Conservation (phyloP, 2,888 invertebrate species). For the Polylopha cassiicola region DNA sequence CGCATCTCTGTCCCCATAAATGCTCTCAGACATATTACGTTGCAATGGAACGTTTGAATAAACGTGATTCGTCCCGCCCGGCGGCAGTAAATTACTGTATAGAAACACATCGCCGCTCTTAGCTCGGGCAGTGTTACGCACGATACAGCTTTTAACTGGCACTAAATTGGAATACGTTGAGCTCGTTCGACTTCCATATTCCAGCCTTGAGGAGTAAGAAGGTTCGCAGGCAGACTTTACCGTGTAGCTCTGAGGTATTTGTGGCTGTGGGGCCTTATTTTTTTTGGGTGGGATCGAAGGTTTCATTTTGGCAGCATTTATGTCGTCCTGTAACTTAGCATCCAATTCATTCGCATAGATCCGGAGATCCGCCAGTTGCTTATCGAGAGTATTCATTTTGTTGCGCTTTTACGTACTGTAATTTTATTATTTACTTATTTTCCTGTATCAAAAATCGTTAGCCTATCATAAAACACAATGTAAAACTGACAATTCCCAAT, state of each 20-base stretch:
- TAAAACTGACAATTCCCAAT: slow-evolving; percentile 17
- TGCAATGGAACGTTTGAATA: slow-evolving; percentile 69
- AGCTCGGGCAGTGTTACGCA: slow-evolving; percentile 57
- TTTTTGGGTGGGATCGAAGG: slow-evolving; percentile 71
- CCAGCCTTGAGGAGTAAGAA: slow-evolving; percentile 85
- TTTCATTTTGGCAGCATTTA: slow-evolving; percentile 67
- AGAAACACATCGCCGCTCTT: slow-evolving; percentile 67
- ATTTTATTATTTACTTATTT: slow-evolving; percentile 14
- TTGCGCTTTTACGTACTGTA: slow-evolving; percentile 17
- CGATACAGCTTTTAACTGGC: slow-evolving; percentile 73
- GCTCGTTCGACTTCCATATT: slow-evolving; percentile 64
- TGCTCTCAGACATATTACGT: slow-evolving; percentile 73
- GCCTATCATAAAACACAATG: slow-evolving; percentile 17
- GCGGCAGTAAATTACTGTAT: slow-evolving; percentile 68
- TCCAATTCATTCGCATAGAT: slow-evolving; percentile 72
- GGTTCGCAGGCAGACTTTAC: slow-evolving; percentile 86
- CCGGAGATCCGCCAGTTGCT: slow-evolving; percentile 65
- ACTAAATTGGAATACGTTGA: slow-evolving; percentile 71
- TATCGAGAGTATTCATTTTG: slow-evolving; percentile 67
- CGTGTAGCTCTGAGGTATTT: slow-evolving; percentile 87
- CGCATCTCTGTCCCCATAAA: slow-evolving; percentile 59
- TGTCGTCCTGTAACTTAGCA: slow-evolving; percentile 70
- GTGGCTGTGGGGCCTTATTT: slow-evolving; percentile 65
- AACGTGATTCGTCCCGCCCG: slow-evolving; percentile 70
- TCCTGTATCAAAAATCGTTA: slow-evolving; percentile 16